Evolutionary conservation across 1,140 invertebrate species (phyloP).

Genomic region (Magallana ariakensis): DNA sequence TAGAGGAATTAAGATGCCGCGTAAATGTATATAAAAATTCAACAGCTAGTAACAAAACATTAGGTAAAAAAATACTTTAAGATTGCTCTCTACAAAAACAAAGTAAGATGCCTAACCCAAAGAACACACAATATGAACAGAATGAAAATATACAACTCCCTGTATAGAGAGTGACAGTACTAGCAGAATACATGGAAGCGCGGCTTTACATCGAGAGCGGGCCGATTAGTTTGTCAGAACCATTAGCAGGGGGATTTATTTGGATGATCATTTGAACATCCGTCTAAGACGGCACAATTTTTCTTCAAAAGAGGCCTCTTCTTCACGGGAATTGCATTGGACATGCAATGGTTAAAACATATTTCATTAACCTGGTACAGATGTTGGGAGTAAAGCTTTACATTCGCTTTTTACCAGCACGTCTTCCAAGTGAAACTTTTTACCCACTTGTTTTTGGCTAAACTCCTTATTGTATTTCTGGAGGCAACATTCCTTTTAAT

Average conservation of each 20-base stretch:
- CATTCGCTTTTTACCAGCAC: background rate
- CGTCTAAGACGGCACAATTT: slow-evolving; percentile 18
- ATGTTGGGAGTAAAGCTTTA: background rate
- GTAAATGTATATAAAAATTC: slow-evolving; percentile 4
- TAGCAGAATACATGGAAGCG: background rate
- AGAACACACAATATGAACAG: background rate
- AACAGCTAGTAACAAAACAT: slow-evolving; percentile 18
- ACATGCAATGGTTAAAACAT: slow-evolving; percentile 34
- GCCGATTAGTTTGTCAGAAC: slow-evolving; percentile 10
- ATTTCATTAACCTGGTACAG: slow-evolving; percentile 27
- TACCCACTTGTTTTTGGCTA: too few species aligned
- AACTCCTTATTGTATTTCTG: too few species aligned
- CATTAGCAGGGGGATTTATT: slow-evolving; percentile 3
- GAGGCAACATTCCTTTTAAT: too few species aligned
- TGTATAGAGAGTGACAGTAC: background rate
- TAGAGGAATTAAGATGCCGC: background rate
- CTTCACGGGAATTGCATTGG: slow-evolving; percentile 25
- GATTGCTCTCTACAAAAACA: background rate
- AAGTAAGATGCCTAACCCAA: background rate
- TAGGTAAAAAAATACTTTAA: slow-evolving; percentile 9
- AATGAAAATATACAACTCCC: slow-evolving; percentile 3
- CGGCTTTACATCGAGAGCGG: background rate
- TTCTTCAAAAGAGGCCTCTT: slow-evolving; percentile 16
- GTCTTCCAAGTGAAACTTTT: background rate
- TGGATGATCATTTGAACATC: slow-evolving; percentile 2